phyloP scores from a whole-genome alignment of 2,797 vertebrate genomes.

The Calcarius lapponicus region DNA sequence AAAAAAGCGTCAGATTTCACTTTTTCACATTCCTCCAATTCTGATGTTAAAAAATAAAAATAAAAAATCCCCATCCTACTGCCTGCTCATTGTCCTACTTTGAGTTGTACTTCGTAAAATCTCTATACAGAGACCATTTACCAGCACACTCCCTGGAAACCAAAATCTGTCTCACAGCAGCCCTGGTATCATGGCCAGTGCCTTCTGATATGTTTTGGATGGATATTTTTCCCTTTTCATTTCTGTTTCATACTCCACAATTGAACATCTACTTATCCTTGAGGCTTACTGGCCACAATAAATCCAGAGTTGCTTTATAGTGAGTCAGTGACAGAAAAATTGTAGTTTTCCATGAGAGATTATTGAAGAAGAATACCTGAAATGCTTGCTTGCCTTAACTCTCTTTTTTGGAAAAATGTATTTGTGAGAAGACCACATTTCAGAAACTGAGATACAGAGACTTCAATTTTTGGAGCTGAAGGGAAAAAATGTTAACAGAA shows the following conservation, averaged over 20 bases:
- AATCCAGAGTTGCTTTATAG: background rate
- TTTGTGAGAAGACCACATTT: background rate
- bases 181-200: background rate
- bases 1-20: background rate
- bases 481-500: background rate
- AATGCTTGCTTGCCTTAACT: background rate
- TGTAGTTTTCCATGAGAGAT: background rate
- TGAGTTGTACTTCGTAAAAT: background rate
- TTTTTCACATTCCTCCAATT: background rate
- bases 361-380: background rate
- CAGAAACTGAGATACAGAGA: background rate
- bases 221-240: background rate
- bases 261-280: background rate
- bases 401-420: background rate
- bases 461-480: background rate
- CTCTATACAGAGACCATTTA: background rate
- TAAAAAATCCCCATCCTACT: fast-evolving
- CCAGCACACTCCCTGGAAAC: background rate
- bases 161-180: background rate
- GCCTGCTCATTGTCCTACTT: background rate
- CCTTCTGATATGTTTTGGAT: background rate
- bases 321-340: background rate
- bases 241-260: background rate
- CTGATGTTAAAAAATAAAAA: background rate
- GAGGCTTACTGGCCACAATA: background rate